These are phyloP conservation scores for Dendrocopos noguchii DNA, from an alignment of 2,113 vertebrate species.

Conservation along the genomic window DNA sequence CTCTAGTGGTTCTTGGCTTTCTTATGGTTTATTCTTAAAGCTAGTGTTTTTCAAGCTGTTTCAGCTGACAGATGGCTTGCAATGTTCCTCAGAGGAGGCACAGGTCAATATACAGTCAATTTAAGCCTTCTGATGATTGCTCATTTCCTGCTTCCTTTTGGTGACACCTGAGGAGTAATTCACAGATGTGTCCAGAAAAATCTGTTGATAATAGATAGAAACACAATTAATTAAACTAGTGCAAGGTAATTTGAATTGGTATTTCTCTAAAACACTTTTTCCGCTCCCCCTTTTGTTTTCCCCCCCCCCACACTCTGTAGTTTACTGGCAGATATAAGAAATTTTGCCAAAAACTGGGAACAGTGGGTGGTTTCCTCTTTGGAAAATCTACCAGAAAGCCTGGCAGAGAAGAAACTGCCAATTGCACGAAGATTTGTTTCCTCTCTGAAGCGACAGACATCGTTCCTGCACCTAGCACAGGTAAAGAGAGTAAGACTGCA, in stretches of 20 bases:
- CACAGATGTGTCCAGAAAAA: background rate
- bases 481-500: conserved; percentile 65
- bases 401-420: conserved; percentile 92
- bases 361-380: conserved; percentile 94
- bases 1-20: background rate
- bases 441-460: conserved; percentile 94
- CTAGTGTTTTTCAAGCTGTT: background rate
- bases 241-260: background rate
- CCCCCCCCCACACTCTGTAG: conserved; percentile 69
- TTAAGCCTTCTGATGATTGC: background rate
- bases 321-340: conserved; percentile 93
- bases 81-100: background rate
- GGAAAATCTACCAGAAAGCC: conserved; percentile 92
- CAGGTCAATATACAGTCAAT: background rate
- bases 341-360: conserved; percentile 98
- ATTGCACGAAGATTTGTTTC: conserved; percentile 94
- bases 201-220: background rate
- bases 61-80: background rate
- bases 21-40: background rate
- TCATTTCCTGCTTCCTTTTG: background rate
- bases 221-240: background rate
- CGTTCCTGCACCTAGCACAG: conserved; percentile 96
- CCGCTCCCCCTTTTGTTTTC: background rate
- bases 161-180: background rate
- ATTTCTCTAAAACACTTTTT: background rate